A percentile compares a stretch with the other conserved stretches of the same genome.
Conservation (phyloP, 1,140 invertebrate species). For the Meloidogyne hapla region DNA sequence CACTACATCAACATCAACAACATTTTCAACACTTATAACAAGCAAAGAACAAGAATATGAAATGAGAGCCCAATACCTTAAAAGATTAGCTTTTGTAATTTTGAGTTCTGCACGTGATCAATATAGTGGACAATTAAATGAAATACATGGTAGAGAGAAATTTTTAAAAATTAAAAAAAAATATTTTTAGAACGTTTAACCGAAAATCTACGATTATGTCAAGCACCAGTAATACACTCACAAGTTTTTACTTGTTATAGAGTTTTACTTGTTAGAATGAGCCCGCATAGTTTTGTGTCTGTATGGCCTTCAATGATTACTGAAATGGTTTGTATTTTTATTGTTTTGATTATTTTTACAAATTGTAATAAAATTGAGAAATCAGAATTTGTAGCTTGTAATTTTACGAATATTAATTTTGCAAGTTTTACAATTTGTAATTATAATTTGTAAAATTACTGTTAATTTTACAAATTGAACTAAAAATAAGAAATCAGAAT, state of each 20-base stretch:
- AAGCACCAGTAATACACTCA: conserved; percentile 79
- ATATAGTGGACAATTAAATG: conserved; percentile 85
- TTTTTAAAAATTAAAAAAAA: not conserved
- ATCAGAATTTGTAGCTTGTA: not conserved
- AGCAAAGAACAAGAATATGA: conserved; percentile 87
- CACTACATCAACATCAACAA: conserved; percentile 76
- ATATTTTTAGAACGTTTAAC: conserved; percentile 77
- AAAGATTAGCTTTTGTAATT: conserved; percentile 84
- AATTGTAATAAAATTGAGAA: not conserved
- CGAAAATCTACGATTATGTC: conserved; percentile 78
- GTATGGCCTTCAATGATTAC: conserved; percentile 91
- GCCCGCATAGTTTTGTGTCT: conserved; percentile 80
- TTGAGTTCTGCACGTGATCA: conserved; percentile 88
- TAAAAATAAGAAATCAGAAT: no score
- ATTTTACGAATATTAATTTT: not conserved
- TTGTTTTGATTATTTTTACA: not conserved
- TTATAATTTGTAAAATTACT: not conserved
- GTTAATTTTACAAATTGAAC: no score
- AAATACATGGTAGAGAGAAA: conserved; percentile 78
- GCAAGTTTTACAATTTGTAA: not conserved
- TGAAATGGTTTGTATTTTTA: conserved; percentile 72
- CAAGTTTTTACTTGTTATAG: conserved; percentile 87
- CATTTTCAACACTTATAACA: conserved; percentile 72
- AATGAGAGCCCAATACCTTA: conserved; percentile 79
- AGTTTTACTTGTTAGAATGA: conserved; percentile 82